Evolutionary conservation across 2,888 invertebrate species (phyloP).

Genomic region (Harmothoe impar): DNA sequence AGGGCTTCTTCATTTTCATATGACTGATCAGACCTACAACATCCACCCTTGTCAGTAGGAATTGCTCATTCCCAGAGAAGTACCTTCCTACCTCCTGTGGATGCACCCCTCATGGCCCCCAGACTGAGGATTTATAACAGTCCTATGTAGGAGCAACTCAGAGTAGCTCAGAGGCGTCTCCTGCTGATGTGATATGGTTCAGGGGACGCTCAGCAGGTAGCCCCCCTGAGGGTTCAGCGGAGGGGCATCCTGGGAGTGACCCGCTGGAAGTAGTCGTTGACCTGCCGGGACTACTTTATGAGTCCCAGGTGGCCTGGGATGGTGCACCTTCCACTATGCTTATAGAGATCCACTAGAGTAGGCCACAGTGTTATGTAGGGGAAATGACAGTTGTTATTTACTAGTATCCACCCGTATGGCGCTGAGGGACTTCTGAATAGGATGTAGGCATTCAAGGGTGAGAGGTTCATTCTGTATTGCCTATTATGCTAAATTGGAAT

Average conservation of each 20-base stretch:
- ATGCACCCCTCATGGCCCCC: not conserved
- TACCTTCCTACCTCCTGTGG: not conserved
- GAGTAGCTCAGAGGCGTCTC: not conserved
- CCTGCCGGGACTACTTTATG: constrained; percentile 5
- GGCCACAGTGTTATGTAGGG: not conserved
- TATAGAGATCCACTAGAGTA: not conserved
- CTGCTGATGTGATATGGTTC: not conserved
- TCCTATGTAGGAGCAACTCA: not conserved
- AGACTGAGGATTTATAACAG: not conserved
- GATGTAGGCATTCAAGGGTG: too few species aligned
- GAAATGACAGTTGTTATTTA: not conserved
- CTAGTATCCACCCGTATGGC: not conserved
- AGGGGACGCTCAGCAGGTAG: not conserved
- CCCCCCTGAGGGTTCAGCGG: not conserved
- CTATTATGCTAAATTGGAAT: too few species aligned
- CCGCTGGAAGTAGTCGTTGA: not conserved
- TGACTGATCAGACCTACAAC: too few species aligned
- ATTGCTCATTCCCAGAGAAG: too few species aligned
- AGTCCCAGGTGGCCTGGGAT: not conserved
- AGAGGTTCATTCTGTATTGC: too few species aligned
- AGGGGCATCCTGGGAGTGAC: not conserved
- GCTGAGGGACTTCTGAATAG: too few species aligned
- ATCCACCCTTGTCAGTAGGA: too few species aligned
- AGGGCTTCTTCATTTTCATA: too few species aligned
- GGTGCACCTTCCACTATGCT: not conserved